phyloP scores from a whole-genome alignment of 2,797 vertebrate species.

The Falco novaeseelandiae region DNA sequence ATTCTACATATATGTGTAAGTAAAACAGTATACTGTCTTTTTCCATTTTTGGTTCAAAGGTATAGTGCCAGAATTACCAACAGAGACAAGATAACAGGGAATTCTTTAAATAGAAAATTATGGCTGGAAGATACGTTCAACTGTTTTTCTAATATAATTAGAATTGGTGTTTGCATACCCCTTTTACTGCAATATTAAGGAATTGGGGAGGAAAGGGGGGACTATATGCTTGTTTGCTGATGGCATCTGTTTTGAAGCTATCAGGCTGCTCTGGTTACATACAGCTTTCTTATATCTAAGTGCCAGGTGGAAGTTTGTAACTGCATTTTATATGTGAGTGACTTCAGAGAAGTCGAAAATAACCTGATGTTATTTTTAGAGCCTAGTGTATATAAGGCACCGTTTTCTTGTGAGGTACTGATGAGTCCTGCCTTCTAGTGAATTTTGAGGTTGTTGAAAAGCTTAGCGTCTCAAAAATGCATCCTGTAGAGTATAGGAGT shows the following conservation, averaged over 20 bases:
- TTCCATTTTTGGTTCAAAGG: neutral
- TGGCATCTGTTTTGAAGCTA: neutral
- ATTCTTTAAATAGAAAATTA: neutral
- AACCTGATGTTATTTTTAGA: neutral
- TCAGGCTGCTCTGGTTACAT: neutral
- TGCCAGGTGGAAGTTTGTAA: neutral
- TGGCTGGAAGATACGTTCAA: neutral
- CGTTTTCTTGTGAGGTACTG: neutral
- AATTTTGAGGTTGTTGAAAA: neutral
- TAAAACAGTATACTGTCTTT: neutral
- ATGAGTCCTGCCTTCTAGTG: neutral
- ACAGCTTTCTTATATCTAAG: neutral
- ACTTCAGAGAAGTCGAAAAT: neutral
- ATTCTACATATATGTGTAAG: neutral
- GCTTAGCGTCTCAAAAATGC: neutral
- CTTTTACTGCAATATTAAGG: neutral
- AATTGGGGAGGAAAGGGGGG: rapidly evolving
- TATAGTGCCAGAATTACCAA: neutral
- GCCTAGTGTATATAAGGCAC: rapidly evolving
- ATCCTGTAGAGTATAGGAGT: neutral
- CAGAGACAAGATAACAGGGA: neutral
- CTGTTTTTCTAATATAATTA: neutral
- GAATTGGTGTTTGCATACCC: neutral
- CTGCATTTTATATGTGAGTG: neutral
- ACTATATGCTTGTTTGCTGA: neutral